Percentiles rank a stretch among this genome's conserved stretches.
phyloP scores from a whole-genome alignment of 2,888 invertebrate genomes.

The Dolomedes plantarius region DNA sequence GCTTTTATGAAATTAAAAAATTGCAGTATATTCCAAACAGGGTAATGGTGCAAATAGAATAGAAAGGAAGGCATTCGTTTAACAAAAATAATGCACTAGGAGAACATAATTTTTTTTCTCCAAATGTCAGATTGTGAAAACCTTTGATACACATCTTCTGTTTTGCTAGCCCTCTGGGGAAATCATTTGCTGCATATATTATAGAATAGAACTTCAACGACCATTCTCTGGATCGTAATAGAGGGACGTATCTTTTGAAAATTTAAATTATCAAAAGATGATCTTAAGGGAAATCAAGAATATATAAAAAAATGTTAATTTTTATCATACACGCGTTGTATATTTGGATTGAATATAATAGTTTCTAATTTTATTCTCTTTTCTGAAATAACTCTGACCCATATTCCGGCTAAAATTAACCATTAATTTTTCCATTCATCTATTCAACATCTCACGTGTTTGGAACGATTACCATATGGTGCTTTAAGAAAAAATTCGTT shows the following conservation, averaged over 20 bases:
- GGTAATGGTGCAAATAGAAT: background rate
- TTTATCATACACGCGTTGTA: background rate
- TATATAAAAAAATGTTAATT: background rate
- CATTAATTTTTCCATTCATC: no score
- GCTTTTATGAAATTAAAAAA: background rate
- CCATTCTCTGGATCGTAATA: background rate
- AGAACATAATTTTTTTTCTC: background rate
- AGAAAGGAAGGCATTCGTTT: background rate
- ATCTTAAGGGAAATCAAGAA: background rate
- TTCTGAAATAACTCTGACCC: no score
- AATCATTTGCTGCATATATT: slow-evolving; percentile 1
- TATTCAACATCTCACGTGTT: no score
- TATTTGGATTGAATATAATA: no score
- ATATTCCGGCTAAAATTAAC: no score
- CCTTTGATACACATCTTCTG: background rate
- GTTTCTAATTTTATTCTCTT: no score
- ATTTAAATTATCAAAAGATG: background rate
- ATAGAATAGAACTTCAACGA: background rate
- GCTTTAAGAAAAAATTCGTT: no score
- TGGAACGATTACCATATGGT: no score
- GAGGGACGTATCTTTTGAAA: background rate
- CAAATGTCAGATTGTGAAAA: background rate
- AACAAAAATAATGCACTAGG: background rate
- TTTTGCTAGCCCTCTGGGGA: background rate
- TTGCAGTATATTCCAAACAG: background rate